Evolutionary conservation across 1,140 invertebrate species (phyloP), one percentile per base, ranked within the genome.

Genomic region (Bombus consobrinus): DNA sequence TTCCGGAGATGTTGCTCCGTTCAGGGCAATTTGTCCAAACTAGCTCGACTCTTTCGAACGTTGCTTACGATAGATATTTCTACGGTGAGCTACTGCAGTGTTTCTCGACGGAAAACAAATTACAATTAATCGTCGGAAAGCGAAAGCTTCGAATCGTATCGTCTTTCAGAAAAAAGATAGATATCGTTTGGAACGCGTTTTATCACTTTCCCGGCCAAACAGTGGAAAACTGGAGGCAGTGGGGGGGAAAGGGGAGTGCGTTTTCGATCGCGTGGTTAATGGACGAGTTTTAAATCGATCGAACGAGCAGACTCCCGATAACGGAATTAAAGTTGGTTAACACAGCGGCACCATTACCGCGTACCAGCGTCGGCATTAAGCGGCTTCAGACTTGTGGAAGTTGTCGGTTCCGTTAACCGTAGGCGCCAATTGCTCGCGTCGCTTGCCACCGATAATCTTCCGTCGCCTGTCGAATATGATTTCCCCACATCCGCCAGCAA

Each of bases 251-350:
- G 1, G 8, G 25, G 32, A 15, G 12, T 4, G 13, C 2, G 62
- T 32, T 39, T 53, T n/a, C 53, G n/a, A 59, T 53, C 3, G 66
- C 8, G 4, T 4, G 28, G 32, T 39, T 71, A 78, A 78, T 59
- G 75, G 10, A 18, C 22, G n/a, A 43, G 22, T 86, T 82, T 87
- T 73, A 62, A 78, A 73, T 79, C 57, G 68, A 84, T 78, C 22
- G 76, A 62, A 72, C 32, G 32, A 32, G 28, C 53, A 9, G 25
- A 0, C 0, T 4, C 32, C 32, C 18, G 39, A 28, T 90, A 90
- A 90, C 43, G n/a, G 41, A 69, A 79, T 90, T 90, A 90, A 89
- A 62, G 68, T 53, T 25, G 85, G 81, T 85, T 90, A 89, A 84
- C 47, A 22, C 69, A 74, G 28, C 53, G 37, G 10, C 47, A 22